Evolutionary conservation across 2,888 invertebrate genomes (phyloP), one percentile per base, ranked within the genome.

Genomic region (Calameuta idolon): DNA sequence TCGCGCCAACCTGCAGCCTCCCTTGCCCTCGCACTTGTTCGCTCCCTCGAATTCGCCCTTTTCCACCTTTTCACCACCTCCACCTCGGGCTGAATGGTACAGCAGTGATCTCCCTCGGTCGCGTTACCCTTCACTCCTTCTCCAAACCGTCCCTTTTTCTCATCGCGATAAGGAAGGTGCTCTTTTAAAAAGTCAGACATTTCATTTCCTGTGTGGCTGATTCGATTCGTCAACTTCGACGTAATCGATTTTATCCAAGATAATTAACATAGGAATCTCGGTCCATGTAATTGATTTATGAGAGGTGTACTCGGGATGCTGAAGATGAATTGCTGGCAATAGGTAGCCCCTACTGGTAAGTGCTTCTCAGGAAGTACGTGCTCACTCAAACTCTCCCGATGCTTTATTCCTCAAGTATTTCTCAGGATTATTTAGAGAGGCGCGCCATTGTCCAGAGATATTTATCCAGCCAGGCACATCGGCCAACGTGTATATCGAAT

Each of bases 101-200:
- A 37, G 69, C 37, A 37, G 69, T 69, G 37, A 76, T 74, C 69
- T 74, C 37, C 4, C 73, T 33, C n/a, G 69, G 30, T 37, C 33
- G 37, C 31, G 74, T 77, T 77, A 77, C 75, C 75, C 76, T 79
- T 75, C 40, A 73, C 55, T 76, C 74, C 77, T 78, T 75, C 79
- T 79, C 79, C 71, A 77, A 74, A 34, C 71, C 75, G 12, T 78
- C 31, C 71, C 69, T 37, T 74, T 15, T 23, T 55, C 55, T 55
- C 55, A 2, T 55, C 55, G 23, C 4, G 55, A 55, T 55, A 55
- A 55, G 23, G 23, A 9, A 23, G 9, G 55, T 55, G 23, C 23
- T 23, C 55, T 55, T 55, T 55, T 55, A 55, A 55, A 55, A 23
- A 23, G 23, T 9, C 55, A 55, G 23, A 55, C 55, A 55, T 55